Percentiles rank a stretch among this genome's conserved stretches.
Evolutionary conservation across 1,140 invertebrate species (phyloP).

Genomic region (Daktulosphaira vitifoliae): DNA sequence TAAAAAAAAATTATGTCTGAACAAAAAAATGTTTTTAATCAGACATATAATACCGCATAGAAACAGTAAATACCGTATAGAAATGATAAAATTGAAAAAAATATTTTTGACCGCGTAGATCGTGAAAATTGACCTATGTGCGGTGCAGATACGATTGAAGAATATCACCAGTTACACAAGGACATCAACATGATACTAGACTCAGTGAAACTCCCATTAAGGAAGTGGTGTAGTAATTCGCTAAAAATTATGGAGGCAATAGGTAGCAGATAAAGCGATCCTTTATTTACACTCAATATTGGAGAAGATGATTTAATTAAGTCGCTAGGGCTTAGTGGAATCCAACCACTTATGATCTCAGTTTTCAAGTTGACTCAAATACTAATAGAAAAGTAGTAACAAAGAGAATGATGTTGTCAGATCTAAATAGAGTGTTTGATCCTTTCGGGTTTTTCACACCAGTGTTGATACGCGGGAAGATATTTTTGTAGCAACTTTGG

Average conservation of each 20-base stretch:
- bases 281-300: conserved; percentile 36
- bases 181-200: conserved; percentile 37
- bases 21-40: too few species aligned
- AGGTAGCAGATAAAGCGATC: conserved; percentile 7
- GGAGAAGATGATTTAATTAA: conserved; percentile 38
- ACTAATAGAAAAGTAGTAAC: conserved; percentile 36
- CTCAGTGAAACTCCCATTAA: too few species aligned
- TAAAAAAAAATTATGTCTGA: too few species aligned
- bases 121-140: too few species aligned
- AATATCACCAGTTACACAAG: conserved; percentile 35
- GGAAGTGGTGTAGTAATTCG: conserved; percentile 40
- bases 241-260: conserved; percentile 36
- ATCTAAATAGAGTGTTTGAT: conserved; percentile 42
- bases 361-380: conserved; percentile 30
- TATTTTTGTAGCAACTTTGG: conserved; percentile 46
- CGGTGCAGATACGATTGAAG: conserved; percentile 38
- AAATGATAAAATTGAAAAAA: too few species aligned
- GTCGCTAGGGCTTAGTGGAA: conserved; percentile 41
- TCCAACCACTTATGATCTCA: conserved; percentile 39
- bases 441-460: conserved; percentile 44
- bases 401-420: conserved; percentile 43
- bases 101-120: too few species aligned
- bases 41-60: too few species aligned
- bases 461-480: conserved; percentile 43
- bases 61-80: too few species aligned